phyloP scores from a whole-genome alignment of 2,888 invertebrate species.

The Eurois occulta region DNA sequence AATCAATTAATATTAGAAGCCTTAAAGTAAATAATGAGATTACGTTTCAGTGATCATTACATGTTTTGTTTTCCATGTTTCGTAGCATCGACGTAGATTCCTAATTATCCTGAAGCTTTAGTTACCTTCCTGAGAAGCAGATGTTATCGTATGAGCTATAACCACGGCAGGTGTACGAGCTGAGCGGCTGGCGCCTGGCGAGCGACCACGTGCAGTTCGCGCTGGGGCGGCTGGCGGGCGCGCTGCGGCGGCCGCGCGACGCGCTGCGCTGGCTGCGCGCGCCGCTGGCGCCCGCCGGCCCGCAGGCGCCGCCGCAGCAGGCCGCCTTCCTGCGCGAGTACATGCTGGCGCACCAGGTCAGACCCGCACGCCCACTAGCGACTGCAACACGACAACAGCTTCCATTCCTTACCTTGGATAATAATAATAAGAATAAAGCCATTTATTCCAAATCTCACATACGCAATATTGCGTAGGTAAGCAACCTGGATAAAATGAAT shows the following conservation, averaged over 20 bases:
- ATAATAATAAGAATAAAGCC: no score
- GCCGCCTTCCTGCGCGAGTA: conserved; percentile 96
- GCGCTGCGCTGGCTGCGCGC: conserved; percentile 93
- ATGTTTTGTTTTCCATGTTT: background rate
- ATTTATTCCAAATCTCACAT: no score
- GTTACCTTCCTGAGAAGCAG: background rate
- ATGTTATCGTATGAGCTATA: background rate
- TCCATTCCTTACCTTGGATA: background rate
- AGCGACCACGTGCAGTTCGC: conserved; percentile 99
- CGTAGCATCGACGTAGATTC: background rate
- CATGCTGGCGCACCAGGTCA: conserved; percentile 95
- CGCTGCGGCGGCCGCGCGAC: conserved; percentile 92
- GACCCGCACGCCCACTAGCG: background rate
- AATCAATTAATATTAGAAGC: background rate
- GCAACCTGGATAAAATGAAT: no score
- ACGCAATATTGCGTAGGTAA: no score
- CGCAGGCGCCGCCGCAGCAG: conserved; percentile 94
- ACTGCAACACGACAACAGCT: background rate
- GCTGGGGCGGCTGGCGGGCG: conserved; percentile 96
- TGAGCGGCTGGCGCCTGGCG: conserved; percentile 96
- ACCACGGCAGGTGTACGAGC: conserved; percentile 90
- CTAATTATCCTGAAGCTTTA: background rate
- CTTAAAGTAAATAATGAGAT: background rate
- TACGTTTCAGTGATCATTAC: background rate
- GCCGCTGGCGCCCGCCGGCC: conserved; percentile 92